Evolutionary conservation across 1,140 invertebrate genomes (phyloP).

Genomic region (Arion vulgaris): DNA sequence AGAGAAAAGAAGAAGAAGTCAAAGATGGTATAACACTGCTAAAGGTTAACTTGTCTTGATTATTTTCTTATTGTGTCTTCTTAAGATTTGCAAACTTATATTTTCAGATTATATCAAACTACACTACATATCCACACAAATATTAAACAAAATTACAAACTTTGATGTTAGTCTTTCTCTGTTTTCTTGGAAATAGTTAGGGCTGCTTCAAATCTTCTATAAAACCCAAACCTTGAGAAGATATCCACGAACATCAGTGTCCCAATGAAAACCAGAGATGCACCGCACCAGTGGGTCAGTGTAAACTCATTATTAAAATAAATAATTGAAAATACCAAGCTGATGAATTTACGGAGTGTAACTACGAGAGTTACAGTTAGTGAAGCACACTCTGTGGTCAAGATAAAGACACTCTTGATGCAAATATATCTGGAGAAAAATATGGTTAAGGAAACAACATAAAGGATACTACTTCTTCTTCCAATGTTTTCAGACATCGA

Average conservation of each 20-base stretch:
- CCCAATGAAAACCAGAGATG: constrained; percentile 90
- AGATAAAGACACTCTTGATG: constrained; percentile 92
- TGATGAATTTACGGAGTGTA: constrained; percentile 95
- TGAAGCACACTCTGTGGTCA: constrained; percentile 94
- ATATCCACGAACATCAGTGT: constrained; percentile 88
- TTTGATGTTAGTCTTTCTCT: constrained; percentile 21
- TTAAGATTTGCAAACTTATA: no score
- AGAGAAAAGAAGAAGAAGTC: no score
- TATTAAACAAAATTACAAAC: not conserved
- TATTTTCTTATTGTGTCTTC: no score
- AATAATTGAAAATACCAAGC: constrained; percentile 93
- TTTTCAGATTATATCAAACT: no score
- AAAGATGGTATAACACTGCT: no score
- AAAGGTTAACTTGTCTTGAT: no score
- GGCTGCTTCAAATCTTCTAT: constrained; percentile 78
- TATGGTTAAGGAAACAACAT: constrained; percentile 47
- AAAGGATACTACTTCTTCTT: no score
- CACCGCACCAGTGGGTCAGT: constrained; percentile 91
- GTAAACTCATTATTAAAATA: constrained; percentile 98
- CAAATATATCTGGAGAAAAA: constrained; percentile 82
- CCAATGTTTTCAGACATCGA: no score
- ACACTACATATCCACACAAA: no score
- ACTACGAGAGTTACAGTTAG: constrained; percentile 96
- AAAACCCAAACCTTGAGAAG: constrained; percentile 30
- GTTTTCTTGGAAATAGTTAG: constrained; percentile 8